phyloP scores from a whole-genome alignment of 2,797 vertebrate species.

The Chaetophractus vellerosus region DNA sequence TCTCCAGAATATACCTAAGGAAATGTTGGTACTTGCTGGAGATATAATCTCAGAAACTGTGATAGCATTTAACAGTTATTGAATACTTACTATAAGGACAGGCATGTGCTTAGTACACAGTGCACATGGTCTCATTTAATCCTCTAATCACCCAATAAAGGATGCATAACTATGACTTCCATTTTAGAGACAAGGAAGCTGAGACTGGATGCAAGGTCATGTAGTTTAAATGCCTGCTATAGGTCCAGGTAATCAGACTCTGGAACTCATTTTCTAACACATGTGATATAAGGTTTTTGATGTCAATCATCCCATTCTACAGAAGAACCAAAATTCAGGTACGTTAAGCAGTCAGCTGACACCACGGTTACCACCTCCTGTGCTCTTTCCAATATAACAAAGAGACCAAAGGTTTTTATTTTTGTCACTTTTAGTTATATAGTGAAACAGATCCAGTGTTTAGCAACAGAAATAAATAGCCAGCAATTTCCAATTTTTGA shows the following conservation, averaged over 20 bases:
- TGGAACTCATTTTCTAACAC: background rate
- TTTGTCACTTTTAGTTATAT: background rate
- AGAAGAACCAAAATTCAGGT: background rate
- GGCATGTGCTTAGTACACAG: background rate
- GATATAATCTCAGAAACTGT: background rate
- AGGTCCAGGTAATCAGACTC: background rate
- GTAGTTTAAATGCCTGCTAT: background rate
- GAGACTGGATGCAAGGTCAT: background rate
- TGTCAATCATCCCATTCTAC: background rate
- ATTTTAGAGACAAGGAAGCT: slow-evolving; percentile 5
- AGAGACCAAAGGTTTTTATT: background rate
- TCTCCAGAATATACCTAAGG: background rate
- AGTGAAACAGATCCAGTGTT: slow-evolving; percentile 12
- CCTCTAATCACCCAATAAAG: background rate
- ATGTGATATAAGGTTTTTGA: background rate
- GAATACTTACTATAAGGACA: background rate
- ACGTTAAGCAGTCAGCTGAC: background rate
- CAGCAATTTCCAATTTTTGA: background rate
- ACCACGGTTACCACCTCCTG: background rate
- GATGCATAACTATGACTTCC: background rate
- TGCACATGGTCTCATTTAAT: background rate
- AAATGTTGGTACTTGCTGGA: background rate
- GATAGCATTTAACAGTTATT: background rate
- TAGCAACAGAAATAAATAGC: background rate
- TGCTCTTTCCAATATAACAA: background rate